These are phyloP conservation scores for Tapirus indicus DNA, from an alignment of 2,797 vertebrate species.

Conservation along the genomic window DNA sequence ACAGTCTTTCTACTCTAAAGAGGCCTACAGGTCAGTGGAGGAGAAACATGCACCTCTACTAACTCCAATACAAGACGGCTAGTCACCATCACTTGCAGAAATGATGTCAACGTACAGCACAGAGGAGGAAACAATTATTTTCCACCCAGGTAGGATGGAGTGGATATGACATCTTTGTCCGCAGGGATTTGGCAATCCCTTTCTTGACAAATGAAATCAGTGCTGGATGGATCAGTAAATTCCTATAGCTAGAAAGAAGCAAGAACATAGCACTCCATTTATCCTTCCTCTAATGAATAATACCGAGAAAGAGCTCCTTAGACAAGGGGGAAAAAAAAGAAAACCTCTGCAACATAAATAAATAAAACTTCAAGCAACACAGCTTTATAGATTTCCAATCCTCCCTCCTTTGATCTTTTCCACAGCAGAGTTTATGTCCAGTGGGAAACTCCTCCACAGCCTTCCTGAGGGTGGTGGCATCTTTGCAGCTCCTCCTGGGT, in stretches of 20 bases:
- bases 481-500: neutral
- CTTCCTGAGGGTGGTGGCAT: neutral
- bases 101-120: neutral
- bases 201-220: neutral
- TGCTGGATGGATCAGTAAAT: neutral
- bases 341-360: neutral
- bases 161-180: neutral
- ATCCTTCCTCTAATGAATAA: neutral
- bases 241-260: neutral
- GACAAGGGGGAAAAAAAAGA: neutral
- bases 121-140: neutral
- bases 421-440: neutral
- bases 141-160: neutral
- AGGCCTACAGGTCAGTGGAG: neutral
- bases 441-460: neutral
- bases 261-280: neutral
- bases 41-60: neutral
- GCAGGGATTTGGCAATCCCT: neutral
- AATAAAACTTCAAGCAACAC: neutral
- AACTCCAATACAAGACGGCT: neutral
- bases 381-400: neutral
- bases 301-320: neutral
- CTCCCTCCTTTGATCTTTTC: neutral
- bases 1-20: neutral
- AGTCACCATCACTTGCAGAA: neutral